Evolutionary conservation across 2,113 vertebrate species (phyloP).

Genomic region (Leucoraja erinaceus): DNA sequence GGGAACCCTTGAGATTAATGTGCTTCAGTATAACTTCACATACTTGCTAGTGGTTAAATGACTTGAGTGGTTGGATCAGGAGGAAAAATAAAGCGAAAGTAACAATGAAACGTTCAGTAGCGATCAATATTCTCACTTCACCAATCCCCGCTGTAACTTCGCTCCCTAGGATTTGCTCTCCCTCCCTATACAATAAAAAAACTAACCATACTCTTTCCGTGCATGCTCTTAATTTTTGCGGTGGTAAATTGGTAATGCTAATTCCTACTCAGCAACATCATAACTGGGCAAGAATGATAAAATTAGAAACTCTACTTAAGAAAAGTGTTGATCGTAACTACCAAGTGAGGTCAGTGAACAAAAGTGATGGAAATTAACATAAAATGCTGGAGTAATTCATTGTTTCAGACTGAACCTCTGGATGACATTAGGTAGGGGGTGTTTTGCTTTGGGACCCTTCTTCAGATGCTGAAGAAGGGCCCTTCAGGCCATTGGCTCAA

Average conservation of each 20-base stretch:
- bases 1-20: too few relatives aligned
- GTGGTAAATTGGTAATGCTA: background rate
- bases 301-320: too few relatives aligned
- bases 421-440: too few relatives aligned
- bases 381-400: too few relatives aligned
- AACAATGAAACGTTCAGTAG: background rate
- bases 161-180: background rate
- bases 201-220: background rate
- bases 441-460: too few relatives aligned
- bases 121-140: background rate
- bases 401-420: too few relatives aligned
- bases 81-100: background rate
- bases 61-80: background rate
- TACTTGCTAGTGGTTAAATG: background rate
- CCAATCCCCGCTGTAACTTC: background rate
- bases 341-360: too few relatives aligned
- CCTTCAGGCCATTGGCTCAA: too few relatives aligned
- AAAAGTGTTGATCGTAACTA: background rate
- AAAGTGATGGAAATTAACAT: background rate
- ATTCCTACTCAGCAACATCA: background rate
- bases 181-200: background rate
- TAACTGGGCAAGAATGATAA: too few relatives aligned
- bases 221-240: background rate
- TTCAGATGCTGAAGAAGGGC: too few relatives aligned
- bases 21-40: background rate